These are phyloP conservation scores for Lasioglossum albipes DNA, from an alignment of 1,140 invertebrate genomes.

Conservation along the genomic window DNA sequence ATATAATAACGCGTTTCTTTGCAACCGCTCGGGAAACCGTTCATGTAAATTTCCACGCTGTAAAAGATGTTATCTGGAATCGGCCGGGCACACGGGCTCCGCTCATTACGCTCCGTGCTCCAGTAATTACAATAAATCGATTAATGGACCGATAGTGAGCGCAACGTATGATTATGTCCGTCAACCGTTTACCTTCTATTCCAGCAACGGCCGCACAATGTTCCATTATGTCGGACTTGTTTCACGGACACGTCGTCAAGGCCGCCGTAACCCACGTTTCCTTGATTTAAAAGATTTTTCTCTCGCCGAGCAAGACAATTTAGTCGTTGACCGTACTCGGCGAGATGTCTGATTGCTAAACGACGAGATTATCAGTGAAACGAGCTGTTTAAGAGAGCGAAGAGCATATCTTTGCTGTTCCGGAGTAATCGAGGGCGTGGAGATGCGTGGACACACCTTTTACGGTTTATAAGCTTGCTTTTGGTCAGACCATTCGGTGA, in stretches of 20 bases:
- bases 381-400: not conserved
- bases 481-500: not conserved
- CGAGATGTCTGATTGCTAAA: not conserved
- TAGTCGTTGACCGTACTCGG: not conserved
- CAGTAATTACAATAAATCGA: constrained; percentile 52
- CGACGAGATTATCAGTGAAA: not conserved
- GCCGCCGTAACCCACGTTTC: not conserved
- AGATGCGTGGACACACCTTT: not conserved
- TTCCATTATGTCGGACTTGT: not conserved
- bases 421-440: not conserved
- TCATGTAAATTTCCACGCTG: constrained; percentile 2
- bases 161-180: constrained; percentile 26
- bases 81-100: not conserved
- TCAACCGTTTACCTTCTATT: constrained; percentile 7
- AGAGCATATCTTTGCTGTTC: not conserved
- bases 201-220: not conserved
- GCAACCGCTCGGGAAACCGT: not conserved
- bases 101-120: constrained; percentile 6
- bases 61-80: constrained; percentile 2
- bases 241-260: constrained; percentile 5
- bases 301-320: not conserved
- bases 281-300: not conserved
- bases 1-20: constrained; percentile 9
- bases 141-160: constrained; percentile 41
- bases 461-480: not conserved